Percentiles rank a stretch among this genome's conserved stretches.
Conservation (phyloP, 2,888 invertebrate species). For the Erebia ligea region DNA sequence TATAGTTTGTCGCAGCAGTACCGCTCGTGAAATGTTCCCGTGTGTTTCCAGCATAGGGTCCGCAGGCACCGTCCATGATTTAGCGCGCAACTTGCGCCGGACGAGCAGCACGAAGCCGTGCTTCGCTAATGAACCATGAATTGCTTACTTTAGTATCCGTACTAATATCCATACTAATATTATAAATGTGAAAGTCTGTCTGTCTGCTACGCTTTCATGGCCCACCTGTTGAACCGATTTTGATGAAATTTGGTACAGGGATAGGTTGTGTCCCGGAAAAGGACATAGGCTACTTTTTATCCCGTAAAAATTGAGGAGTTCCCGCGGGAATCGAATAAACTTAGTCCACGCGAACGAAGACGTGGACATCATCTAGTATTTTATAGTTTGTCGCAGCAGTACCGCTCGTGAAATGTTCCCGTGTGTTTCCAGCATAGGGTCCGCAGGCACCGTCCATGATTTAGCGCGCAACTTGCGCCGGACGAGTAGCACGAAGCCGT, state of each 20-base stretch:
- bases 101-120: constrained; percentile 50
- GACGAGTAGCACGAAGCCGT: constrained; percentile 60
- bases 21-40: constrained; percentile 39
- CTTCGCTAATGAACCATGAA: not conserved
- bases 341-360: too few species aligned
- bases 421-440: constrained; percentile 56
- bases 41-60: constrained; percentile 56
- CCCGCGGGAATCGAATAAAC: too few species aligned
- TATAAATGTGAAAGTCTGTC: too few species aligned
- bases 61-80: constrained; percentile 71
- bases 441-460: constrained; percentile 70
- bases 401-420: constrained; percentile 34
- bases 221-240: too few species aligned
- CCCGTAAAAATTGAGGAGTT: too few species aligned
- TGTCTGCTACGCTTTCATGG: too few species aligned
- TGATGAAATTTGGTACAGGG: too few species aligned
- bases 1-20: not conserved
- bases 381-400: constrained; percentile 2
- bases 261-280: too few species aligned
- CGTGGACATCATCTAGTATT: too few species aligned
- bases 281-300: too few species aligned
- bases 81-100: constrained; percentile 77
- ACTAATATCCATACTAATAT: too few species aligned
- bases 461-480: constrained; percentile 78
- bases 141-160: not conserved